These are phyloP conservation scores for Dipodomys merriami DNA, from an alignment of 2,113 vertebrate species.

Conservation along the genomic window DNA sequence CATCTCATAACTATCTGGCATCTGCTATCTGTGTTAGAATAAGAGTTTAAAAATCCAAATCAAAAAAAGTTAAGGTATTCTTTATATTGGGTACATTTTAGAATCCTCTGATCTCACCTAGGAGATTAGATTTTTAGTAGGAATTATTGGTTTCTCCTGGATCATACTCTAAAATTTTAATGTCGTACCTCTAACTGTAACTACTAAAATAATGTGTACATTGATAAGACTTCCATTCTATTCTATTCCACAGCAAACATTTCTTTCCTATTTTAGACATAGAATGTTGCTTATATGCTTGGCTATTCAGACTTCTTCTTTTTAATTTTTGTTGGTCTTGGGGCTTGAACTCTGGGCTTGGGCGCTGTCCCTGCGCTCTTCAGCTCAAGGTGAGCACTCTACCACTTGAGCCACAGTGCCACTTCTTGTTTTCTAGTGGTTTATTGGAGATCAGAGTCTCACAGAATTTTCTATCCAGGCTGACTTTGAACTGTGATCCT, in stretches of 20 bases:
- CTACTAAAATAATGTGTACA: background rate
- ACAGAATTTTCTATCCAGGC: too few species aligned
- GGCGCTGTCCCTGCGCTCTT: too few species aligned
- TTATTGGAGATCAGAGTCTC: too few species aligned
- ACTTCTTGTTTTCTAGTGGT: too few species aligned
- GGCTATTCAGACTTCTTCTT: background rate
- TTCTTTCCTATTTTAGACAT: background rate
- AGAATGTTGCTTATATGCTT: background rate
- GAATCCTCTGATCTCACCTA: fast-evolving
- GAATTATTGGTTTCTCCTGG: background rate
- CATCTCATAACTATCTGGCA: background rate
- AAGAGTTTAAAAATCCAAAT: background rate
- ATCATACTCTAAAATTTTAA: background rate
- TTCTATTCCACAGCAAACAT: background rate
- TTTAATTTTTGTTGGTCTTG: too few species aligned
- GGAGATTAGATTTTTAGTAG: background rate
- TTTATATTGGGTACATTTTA: background rate
- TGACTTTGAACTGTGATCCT: too few species aligned
- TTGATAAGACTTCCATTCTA: background rate
- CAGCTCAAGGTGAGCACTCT: too few species aligned
- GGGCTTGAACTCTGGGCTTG: too few species aligned
- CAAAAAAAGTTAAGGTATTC: background rate
- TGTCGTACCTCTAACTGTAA: background rate
- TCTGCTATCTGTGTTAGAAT: background rate
- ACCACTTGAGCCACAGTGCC: too few species aligned